Evolutionary conservation across 2,113 vertebrate genomes (phyloP).

Genomic region (Odobenus rosmarus): DNA sequence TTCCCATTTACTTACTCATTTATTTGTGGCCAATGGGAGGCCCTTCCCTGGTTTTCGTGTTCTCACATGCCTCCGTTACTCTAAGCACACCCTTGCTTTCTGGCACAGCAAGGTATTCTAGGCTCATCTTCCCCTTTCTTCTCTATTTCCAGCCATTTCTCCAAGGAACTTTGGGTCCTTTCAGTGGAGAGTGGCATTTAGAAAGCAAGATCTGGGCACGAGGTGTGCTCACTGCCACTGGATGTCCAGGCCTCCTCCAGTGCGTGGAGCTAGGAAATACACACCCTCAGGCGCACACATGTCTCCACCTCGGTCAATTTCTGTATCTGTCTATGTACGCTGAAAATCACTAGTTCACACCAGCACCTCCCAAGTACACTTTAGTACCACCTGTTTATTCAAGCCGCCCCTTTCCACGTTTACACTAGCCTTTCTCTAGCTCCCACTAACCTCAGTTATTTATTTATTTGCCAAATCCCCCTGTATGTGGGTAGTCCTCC

Average conservation of each 20-base stretch:
- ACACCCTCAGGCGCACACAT: rapidly evolving
- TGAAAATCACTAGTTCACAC: neutral
- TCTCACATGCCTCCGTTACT: rapidly evolving
- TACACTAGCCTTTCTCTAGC: too few relatives aligned
- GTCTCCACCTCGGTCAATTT: rapidly evolving
- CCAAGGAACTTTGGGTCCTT: neutral
- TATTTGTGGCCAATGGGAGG: neutral
- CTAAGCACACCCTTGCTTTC: neutral
- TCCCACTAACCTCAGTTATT: too few relatives aligned
- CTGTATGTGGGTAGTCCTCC: neutral
- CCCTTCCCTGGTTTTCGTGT: neutral
- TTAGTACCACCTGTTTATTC: too few relatives aligned
- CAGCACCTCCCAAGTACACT: too few relatives aligned
- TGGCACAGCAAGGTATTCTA: neutral
- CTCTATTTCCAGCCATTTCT: neutral
- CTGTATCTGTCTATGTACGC: rapidly evolving
- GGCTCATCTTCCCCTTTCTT: neutral
- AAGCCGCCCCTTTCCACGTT: neutral
- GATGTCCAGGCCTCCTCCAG: neutral
- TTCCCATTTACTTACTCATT: neutral
- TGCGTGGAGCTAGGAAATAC: neutral
- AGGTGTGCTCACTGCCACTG: too few relatives aligned
- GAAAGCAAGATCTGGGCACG: neutral
- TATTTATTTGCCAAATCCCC: neutral
- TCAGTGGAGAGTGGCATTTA: neutral